phyloP scores from a whole-genome alignment of 2,888 invertebrate genomes.

The Tipula vernalis region DNA sequence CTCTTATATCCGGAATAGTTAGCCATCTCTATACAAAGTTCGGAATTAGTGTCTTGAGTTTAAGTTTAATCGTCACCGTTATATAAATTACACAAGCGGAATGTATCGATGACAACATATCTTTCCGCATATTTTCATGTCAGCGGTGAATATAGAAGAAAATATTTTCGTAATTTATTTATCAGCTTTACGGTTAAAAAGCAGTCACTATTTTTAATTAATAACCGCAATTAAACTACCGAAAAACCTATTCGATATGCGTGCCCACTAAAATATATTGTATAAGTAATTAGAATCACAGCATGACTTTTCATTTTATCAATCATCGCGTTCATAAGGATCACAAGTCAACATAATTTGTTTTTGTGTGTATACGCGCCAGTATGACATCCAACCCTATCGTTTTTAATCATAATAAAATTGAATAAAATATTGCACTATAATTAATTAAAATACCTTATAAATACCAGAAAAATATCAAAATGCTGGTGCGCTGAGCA shows the following conservation, averaged over 20 bases:
- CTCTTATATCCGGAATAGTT: too few species aligned
- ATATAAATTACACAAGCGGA: too few species aligned
- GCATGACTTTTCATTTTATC: neutral
- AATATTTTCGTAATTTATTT: too few species aligned
- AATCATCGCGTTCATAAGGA: neutral
- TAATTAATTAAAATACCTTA: neutral
- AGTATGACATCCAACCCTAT: neutral
- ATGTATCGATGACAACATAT: too few species aligned
- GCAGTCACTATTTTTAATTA: too few species aligned
- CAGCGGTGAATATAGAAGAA: too few species aligned
- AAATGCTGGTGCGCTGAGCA: neutral
- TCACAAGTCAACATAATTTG: neutral
- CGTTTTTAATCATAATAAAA: neutral
- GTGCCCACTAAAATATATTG: neutral
- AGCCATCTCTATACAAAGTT: too few species aligned
- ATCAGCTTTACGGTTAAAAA: too few species aligned
- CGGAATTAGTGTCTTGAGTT: too few species aligned
- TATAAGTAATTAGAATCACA: neutral
- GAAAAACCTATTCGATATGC: neutral
- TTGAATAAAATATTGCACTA: neutral
- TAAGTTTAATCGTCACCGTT: too few species aligned
- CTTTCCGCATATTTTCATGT: too few species aligned
- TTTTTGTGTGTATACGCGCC: neutral
- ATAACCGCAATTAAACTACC: too few species aligned
- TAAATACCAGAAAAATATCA: neutral